Evolutionary conservation across 2,797 vertebrate species (phyloP).

Genomic region (Buphagus erythrorhynchus): DNA sequence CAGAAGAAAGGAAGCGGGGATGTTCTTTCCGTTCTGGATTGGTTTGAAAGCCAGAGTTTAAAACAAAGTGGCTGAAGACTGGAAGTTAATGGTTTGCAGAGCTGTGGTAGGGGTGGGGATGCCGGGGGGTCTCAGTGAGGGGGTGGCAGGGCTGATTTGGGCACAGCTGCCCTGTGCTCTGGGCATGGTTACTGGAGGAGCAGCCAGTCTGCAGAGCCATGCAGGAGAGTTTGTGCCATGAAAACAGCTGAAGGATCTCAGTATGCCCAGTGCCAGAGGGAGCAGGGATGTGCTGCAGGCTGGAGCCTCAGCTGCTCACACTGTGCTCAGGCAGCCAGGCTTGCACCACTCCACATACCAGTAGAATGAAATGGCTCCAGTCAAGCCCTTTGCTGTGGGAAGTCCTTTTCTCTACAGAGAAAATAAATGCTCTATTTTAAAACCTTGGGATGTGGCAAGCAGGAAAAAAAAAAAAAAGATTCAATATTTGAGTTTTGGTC

Average conservation of each 20-base stretch:
- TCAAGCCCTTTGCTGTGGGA: neutral
- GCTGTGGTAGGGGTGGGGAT: neutral
- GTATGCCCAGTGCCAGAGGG: neutral
- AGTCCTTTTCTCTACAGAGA: neutral
- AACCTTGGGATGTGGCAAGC: neutral
- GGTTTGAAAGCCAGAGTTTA: neutral
- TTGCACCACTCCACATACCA: neutral
- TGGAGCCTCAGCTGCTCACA: neutral
- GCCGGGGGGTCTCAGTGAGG: neutral
- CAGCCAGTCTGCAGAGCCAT: neutral
- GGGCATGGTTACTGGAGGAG: fast-evolving
- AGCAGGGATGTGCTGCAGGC: neutral
- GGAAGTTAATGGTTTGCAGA: neutral
- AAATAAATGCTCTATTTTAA: neutral
- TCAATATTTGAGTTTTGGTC: neutral
- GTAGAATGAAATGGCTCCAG: neutral
- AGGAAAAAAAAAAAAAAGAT: no score
- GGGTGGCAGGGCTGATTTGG: neutral
- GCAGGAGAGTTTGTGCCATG: neutral
- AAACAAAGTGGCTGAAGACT: neutral
- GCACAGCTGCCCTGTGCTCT: neutral
- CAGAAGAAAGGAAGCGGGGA: neutral
- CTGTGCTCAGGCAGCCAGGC: neutral
- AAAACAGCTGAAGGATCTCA: neutral
- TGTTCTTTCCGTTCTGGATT: neutral